Evolutionary conservation across 2,797 vertebrate genomes (phyloP).

Genomic region (Scyliorhinus canicula): DNA sequence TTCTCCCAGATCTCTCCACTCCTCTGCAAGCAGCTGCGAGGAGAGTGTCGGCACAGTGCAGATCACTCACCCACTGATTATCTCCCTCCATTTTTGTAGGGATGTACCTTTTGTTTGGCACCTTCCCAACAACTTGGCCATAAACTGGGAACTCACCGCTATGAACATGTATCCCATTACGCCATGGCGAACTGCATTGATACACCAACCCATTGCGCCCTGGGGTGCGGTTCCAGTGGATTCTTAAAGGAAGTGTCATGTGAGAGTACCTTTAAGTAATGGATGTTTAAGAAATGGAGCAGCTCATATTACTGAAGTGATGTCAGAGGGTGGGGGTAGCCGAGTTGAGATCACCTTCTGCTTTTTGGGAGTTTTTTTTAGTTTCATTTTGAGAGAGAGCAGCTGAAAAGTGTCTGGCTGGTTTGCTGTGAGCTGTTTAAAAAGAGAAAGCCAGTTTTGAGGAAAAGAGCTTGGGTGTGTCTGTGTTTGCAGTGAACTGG

Average conservation of each 20-base stretch:
- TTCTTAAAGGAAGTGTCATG: conserved; percentile 9
- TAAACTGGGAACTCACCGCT: neutral
- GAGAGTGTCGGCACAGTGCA: neutral
- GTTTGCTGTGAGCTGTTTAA: too few species aligned
- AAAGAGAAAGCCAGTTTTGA: too few species aligned
- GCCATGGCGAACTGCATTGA: neutral
- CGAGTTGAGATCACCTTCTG: too few species aligned
- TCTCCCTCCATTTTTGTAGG: neutral
- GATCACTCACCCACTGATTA: neutral
- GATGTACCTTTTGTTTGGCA: neutral
- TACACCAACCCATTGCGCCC: neutral
- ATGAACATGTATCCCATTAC: neutral
- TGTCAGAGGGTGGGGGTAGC: too few species aligned
- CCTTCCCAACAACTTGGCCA: neutral
- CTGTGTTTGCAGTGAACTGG: too few species aligned
- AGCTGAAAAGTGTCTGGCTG: too few species aligned
- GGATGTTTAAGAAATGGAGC: too few species aligned
- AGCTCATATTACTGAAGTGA: too few species aligned
- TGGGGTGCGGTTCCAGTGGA: neutral
- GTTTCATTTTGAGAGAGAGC: too few species aligned
- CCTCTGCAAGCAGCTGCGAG: neutral
- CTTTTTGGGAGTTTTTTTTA: too few species aligned
- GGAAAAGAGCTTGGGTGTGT: too few species aligned
- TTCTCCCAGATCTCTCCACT: neutral
- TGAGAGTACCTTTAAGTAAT: too few species aligned